Base-by-base conservation (phyloP, 2,797 vertebrate genomes). In the Todus mexicanus region DNA sequence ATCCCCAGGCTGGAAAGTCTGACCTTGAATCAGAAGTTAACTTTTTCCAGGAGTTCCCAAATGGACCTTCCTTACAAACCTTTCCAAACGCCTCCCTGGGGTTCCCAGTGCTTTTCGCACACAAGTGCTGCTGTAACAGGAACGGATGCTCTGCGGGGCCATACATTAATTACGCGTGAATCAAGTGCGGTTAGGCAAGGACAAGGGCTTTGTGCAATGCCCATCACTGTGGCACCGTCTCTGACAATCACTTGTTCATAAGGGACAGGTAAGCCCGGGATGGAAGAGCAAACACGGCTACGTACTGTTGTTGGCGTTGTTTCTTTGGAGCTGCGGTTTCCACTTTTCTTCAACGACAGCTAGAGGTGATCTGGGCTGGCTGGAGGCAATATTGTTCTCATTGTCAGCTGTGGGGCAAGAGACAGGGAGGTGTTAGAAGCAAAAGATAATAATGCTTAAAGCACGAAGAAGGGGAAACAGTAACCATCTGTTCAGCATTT, bases 351-450 rank as follows among this genome's bases (percentile, higher is more conserved):
- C 99, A 88, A 98, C 97, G 17, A 98, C 97, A 6, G 98, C 97
- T 33, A 98, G 98, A 66, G 99, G 98, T 14, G 98, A 98, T 89
- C 99, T 98, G 79, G 98, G 98, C 96, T 99, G 98, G 96, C 98
- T 98, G 90, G 98, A 98, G 97, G 98, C 97, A 65, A 98, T 98
- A 96, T 98, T 99, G 97, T 99, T 99, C 97, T 99, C 99, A 37
- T 98, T 99, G 97, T 99, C 99, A 56, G 99, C 99, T 99, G 96
- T 5, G 48, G 96, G 84, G 87, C 70, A 97, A 68, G 96, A 91
- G 83, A 92, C 60, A 86, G 66, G 40, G 61, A 84, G 1, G 22
- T 29, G 45, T 97, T 57, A 97, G 73, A 79, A 88, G 19, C 57
- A 80, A 29, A 83, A 59, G 68, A 45, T 38, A 80, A 35, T 20